Conservation (phyloP, 2,113 vertebrate species). For the Siniperca chuatsi region DNA sequence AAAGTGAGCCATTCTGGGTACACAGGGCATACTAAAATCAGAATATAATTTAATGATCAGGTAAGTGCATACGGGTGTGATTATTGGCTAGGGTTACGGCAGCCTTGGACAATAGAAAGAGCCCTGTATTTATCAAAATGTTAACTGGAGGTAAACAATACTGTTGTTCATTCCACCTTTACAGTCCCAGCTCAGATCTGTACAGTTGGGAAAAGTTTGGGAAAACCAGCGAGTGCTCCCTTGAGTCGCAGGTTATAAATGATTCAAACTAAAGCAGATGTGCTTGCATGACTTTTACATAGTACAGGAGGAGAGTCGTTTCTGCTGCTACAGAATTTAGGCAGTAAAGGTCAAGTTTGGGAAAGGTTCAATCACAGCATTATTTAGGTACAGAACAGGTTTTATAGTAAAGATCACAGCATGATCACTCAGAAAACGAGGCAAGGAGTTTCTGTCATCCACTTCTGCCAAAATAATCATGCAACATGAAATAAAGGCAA, state of each 20-base stretch:
- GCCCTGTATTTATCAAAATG: slow-evolving; percentile 47
- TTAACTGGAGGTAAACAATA: slow-evolving; percentile 52
- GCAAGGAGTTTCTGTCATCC: background rate
- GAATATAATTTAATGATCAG: slow-evolving; percentile 30
- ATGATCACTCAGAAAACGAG: background rate
- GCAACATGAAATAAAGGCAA: slow-evolving; percentile 26
- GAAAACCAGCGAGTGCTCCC: slow-evolving; percentile 26
- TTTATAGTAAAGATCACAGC: slow-evolving; percentile 9
- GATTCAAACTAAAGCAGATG: slow-evolving; percentile 8
- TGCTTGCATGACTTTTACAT: background rate
- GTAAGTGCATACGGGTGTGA: slow-evolving; percentile 49
- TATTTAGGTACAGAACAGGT: background rate
- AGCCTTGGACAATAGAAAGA: slow-evolving; percentile 54
- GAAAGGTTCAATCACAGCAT: slow-evolving; percentile 17
- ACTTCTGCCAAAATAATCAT: slow-evolving; percentile 30
- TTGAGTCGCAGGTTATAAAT: slow-evolving; percentile 48
- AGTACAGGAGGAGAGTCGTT: background rate
- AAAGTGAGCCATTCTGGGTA: slow-evolving; percentile 70
- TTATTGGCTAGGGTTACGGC: slow-evolving; percentile 24
- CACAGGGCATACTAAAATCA: slow-evolving; percentile 49
- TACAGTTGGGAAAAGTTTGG: background rate
- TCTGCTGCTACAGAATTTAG: slow-evolving; percentile 6
- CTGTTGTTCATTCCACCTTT: slow-evolving; percentile 1
- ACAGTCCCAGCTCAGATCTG: slow-evolving; percentile 25
- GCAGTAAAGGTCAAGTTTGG: slow-evolving; percentile 17